These are phyloP conservation scores for Antrozous pallidus DNA, from an alignment of 2,797 vertebrate genomes.

Conservation along the genomic window DNA sequence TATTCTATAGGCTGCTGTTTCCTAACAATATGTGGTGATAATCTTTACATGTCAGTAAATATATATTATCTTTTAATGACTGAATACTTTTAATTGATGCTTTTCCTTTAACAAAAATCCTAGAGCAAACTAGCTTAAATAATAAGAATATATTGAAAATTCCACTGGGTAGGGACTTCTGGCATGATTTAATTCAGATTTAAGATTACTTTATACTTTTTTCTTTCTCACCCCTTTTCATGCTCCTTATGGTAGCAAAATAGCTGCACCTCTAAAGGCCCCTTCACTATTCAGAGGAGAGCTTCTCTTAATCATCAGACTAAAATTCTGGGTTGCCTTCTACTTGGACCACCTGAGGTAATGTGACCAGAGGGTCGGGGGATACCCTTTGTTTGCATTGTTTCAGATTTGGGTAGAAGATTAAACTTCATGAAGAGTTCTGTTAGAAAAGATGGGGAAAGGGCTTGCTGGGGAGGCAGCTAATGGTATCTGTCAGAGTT, in stretches of 20 bases:
- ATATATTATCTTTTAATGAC: not conserved
- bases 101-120: constrained; percentile 23
- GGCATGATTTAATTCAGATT: not conserved
- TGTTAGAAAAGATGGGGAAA: not conserved
- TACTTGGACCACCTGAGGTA: not conserved
- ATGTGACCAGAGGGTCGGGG: not conserved
- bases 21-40: not conserved
- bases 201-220: not conserved
- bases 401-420: not conserved
- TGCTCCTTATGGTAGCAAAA: not conserved
- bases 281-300: not conserved
- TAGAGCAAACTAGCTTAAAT: not conserved
- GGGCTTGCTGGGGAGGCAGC: not conserved
- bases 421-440: not conserved
- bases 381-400: not conserved
- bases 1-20: not conserved
- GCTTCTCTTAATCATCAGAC: not conserved
- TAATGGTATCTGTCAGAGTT: not conserved
- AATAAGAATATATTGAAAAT: not conserved
- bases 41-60: not conserved
- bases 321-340: not conserved
- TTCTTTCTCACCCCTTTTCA: not conserved
- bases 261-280: not conserved
- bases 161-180: not conserved
- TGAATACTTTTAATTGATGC: not conserved